phyloP scores from a whole-genome alignment of 1,140 invertebrate species.

The Polypedilum pembai region DNA sequence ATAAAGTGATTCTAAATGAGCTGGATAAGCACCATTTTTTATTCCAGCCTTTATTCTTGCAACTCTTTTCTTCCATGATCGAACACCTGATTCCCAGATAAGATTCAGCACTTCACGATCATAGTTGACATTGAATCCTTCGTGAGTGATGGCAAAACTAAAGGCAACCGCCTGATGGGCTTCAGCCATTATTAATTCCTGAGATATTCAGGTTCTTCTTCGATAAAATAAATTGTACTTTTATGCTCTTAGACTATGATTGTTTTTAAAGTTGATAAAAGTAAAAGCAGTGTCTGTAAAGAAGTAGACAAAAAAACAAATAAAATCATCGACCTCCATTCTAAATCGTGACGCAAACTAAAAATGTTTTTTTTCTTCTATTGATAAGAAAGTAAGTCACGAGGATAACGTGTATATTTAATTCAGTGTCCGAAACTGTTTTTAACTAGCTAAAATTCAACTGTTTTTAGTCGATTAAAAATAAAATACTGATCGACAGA shows the following conservation, averaged over 20 bases:
- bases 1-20: conserved; percentile 79
- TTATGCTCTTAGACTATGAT: neutral
- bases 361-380: too few species aligned
- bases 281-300: neutral
- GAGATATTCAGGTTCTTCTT: neutral
- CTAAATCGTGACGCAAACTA: too few species aligned
- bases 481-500: too few species aligned
- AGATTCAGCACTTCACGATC: conserved; percentile 88
- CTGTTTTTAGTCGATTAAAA: too few species aligned
- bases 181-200: conserved; percentile 77
- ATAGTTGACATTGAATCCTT: conserved; percentile 95
- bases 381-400: too few species aligned
- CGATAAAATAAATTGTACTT: neutral
- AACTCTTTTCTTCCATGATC: conserved; percentile 90
- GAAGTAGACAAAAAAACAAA: neutral
- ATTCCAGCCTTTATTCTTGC: conserved; percentile 90
- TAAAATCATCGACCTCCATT: too few species aligned
- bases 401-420: too few species aligned
- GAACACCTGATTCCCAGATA: conserved; percentile 81
- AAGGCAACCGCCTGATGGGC: conserved; percentile 97
- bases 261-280: too few species aligned
- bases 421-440: too few species aligned
- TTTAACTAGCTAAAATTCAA: too few species aligned
- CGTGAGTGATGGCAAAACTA: conserved; percentile 94
- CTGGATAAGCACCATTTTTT: conserved; percentile 90